Evolutionary conservation across 1,140 invertebrate genomes (phyloP).

Genomic region (Tachypleus tridentatus): DNA sequence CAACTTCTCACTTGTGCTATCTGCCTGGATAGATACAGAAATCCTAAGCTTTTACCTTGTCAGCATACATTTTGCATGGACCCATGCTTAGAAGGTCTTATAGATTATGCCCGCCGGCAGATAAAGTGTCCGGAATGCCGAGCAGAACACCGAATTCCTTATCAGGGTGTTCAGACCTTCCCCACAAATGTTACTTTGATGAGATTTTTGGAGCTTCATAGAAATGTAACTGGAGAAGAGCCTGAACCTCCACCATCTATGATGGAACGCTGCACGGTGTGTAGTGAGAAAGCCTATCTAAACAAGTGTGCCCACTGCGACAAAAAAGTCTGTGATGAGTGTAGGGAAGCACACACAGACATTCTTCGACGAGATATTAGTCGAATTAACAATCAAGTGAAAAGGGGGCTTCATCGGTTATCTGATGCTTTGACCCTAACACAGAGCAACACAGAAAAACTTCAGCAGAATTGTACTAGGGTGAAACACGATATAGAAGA

Average conservation of each 20-base stretch:
- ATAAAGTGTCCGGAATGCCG: slow-evolving; percentile 99
- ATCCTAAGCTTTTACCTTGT: slow-evolving; percentile 95
- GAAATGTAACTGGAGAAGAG: slow-evolving; percentile 67
- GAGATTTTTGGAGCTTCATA: slow-evolving; percentile 86
- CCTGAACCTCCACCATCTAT: slow-evolving; percentile 28
- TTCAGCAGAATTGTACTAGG: slow-evolving; percentile 70
- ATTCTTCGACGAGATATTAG: slow-evolving; percentile 85
- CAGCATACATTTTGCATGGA: slow-evolving; percentile 99
- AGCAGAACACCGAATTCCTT: slow-evolving; percentile 91
- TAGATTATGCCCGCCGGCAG: slow-evolving; percentile 86
- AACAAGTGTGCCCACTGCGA: slow-evolving; percentile 84
- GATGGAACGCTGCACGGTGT: slow-evolving; percentile 49
- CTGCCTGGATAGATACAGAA: slow-evolving; percentile 90
- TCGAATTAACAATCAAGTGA: slow-evolving; percentile 59
- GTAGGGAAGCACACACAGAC: slow-evolving; percentile 89
- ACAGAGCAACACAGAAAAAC: slow-evolving; percentile 67
- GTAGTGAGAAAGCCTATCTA: slow-evolving; percentile 88
- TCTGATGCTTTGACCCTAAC: slow-evolving; percentile 69
- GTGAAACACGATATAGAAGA: slow-evolving; percentile 87
- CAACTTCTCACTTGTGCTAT: slow-evolving; percentile 95
- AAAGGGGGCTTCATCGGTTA: slow-evolving; percentile 67
- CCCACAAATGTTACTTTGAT: slow-evolving; percentile 93
- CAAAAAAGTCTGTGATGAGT: slow-evolving; percentile 82
- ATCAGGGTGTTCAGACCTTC: slow-evolving; percentile 87
- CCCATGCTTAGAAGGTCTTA: slow-evolving; percentile 91